Percentiles rank a stretch among this genome's conserved stretches.
Evolutionary conservation across 2,113 vertebrate species (phyloP).

Genomic region (Dasyornis broadbenti): DNA sequence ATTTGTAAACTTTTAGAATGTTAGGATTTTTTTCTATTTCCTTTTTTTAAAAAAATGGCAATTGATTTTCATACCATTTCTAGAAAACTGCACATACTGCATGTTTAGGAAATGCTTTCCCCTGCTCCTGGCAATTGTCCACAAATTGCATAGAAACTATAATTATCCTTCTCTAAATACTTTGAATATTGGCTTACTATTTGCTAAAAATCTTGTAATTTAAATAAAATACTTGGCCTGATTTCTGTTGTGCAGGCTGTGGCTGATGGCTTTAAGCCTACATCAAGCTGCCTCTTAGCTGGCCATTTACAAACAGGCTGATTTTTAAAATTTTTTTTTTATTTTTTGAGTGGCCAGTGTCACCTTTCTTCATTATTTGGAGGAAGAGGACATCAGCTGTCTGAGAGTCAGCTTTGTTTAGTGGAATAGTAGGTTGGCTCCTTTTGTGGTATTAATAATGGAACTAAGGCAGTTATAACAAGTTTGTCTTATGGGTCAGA

Average conservation of each 20-base stretch:
- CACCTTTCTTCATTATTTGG: not conserved
- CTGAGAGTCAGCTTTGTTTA: not conserved
- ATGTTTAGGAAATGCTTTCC: not conserved
- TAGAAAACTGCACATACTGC: not conserved
- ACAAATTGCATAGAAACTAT: not conserved
- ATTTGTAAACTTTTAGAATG: not conserved
- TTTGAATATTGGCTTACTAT: not conserved
- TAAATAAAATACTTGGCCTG: not conserved
- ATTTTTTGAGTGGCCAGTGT: not conserved
- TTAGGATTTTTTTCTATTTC: not conserved
- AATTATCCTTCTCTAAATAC: not conserved
- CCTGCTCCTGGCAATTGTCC: not conserved
- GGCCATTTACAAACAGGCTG: not conserved
- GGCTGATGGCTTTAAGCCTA: not conserved
- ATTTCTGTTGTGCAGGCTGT: not conserved
- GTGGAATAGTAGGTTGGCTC: not conserved
- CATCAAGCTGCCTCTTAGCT: not conserved
- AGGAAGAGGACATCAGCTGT: not conserved
- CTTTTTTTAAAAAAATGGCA: not conserved
- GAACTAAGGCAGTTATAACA: not conserved
- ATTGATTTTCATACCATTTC: not conserved
- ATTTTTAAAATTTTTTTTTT: not conserved
- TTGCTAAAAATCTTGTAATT: not conserved
- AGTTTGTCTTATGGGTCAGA: not conserved
- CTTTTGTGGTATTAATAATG: not conserved